phyloP scores from a whole-genome alignment of 2,888 invertebrate genomes.

The Nymphalis c-album region DNA sequence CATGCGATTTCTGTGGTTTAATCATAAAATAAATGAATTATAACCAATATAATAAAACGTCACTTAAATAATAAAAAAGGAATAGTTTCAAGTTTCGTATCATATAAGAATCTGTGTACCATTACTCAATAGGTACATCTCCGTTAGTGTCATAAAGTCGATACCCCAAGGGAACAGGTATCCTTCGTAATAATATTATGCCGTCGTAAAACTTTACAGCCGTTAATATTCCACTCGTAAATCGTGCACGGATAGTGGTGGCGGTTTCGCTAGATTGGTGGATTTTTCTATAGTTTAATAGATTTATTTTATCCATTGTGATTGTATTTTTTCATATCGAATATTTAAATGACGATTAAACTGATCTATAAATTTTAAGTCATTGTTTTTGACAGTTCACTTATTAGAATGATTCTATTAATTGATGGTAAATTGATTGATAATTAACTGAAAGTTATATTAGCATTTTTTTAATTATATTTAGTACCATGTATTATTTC shows the following conservation, averaged over 20 bases:
- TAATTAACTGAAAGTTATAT: too few relatives aligned
- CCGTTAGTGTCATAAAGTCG: slow-evolving; percentile 3
- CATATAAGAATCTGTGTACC: background rate
- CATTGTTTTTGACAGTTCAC: too few relatives aligned
- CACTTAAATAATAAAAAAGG: background rate
- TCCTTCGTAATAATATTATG: slow-evolving; percentile 52
- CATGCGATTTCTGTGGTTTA: too few relatives aligned
- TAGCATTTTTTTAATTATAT: too few relatives aligned
- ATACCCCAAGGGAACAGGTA: slow-evolving; percentile 7
- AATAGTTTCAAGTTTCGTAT: too few relatives aligned
- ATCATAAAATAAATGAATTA: background rate
- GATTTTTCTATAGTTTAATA: slow-evolving; percentile 13
- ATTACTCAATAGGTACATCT: slow-evolving; percentile 3
- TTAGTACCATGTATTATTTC: too few relatives aligned
- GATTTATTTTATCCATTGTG: slow-evolving; percentile 1
- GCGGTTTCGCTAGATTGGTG: slow-evolving; percentile 6
- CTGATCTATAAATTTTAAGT: too few relatives aligned
- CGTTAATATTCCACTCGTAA: slow-evolving; percentile 53
- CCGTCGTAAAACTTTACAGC: slow-evolving; percentile 55
- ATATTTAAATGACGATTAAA: too few relatives aligned
- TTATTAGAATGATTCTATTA: too few relatives aligned
- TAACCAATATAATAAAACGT: background rate
- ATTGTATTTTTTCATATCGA: background rate
- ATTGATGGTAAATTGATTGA: too few relatives aligned
- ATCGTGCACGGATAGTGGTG: slow-evolving; percentile 46